Base-by-base conservation (phyloP, 2,888 invertebrate genomes). In the Synergus japonicus region DNA sequence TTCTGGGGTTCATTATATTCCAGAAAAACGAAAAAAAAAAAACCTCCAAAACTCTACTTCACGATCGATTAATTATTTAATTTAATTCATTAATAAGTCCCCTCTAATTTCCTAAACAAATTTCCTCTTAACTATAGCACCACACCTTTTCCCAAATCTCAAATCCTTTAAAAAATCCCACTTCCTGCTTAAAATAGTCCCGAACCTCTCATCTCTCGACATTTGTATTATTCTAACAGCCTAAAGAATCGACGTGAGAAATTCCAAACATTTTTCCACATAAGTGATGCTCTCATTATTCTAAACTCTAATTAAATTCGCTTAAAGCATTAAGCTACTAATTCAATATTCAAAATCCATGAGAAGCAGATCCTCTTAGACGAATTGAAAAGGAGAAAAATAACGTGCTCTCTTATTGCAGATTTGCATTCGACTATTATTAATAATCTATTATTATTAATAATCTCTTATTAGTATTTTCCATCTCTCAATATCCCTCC, bases 1-100 rank as follows among this genome's bases (percentile, higher is more conserved):
- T 73, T 73, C 49, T 37, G n/a, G 54, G 37, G 29, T 73, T 73
- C 41, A 54, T 54, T 73, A 73, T 73, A 73, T 73, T 29, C 46
- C 15, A 49, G 9, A 37, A 73, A 54, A 73, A 49, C 10, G 1
- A 1, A 29, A 12, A 0, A 9, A 46, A 69, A 46, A 54, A 46
- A 54, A 1, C 54, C n/a, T 41, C 41, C 15, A 73, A 44, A 8
- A 49, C 18, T 41, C 54, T n/a, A 29, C 49, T 10, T 29, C 54
- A 58, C 54, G n/a, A 22, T 29, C 12, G 0, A 63, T 29, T 10
- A 63, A 29, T 58, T 67, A 69, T 37, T 54, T 37, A 29, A 69
- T 37, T 54, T 37, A 29, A 41, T 41, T 13, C n/a, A 54, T 37
- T 54, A 73, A 54, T 54, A 73, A n/a, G 4, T 54, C 12, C 13